A percentile compares a stretch with the other conserved stretches of the same genome.
Conservation (phyloP, 2,888 invertebrate species). For the Chrysodeixis includens region DNA sequence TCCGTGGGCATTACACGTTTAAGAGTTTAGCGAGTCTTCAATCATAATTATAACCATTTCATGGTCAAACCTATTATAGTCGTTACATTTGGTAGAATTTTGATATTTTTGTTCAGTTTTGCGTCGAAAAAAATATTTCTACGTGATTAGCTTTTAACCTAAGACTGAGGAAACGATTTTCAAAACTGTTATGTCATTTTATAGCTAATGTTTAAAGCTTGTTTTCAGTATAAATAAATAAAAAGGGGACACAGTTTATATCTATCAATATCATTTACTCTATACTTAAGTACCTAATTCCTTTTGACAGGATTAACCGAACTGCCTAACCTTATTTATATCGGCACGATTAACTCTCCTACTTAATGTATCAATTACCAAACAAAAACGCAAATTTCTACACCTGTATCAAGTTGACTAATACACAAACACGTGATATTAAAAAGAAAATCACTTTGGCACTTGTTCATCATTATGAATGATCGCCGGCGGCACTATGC, state of each 20-base stretch:
- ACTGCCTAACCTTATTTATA: too few relatives aligned
- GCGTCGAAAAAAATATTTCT: too few relatives aligned
- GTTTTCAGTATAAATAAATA: too few relatives aligned
- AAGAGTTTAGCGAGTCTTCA: constrained; percentile 20
- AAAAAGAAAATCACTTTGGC: background rate
- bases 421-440: background rate
- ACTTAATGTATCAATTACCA: background rate
- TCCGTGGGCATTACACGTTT: constrained; percentile 16
- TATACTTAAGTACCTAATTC: too few relatives aligned
- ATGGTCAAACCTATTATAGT: constrained; percentile 37
- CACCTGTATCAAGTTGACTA: background rate
- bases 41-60: constrained; percentile 27
- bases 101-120: background rate
- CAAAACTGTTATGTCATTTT: too few relatives aligned
- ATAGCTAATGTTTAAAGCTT: too few relatives aligned
- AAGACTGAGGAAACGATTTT: background rate
- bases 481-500: constrained; percentile 21
- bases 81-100: constrained; percentile 7
- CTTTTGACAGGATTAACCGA: too few relatives aligned
- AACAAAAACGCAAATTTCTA: background rate
- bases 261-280: too few relatives aligned
- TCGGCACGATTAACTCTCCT: too few relatives aligned
- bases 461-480: constrained; percentile 16
- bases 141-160: too few relatives aligned
- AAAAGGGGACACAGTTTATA: too few relatives aligned